phyloP scores from a whole-genome alignment of 1,140 invertebrate species.

The Teleogryllus occipitalis region DNA sequence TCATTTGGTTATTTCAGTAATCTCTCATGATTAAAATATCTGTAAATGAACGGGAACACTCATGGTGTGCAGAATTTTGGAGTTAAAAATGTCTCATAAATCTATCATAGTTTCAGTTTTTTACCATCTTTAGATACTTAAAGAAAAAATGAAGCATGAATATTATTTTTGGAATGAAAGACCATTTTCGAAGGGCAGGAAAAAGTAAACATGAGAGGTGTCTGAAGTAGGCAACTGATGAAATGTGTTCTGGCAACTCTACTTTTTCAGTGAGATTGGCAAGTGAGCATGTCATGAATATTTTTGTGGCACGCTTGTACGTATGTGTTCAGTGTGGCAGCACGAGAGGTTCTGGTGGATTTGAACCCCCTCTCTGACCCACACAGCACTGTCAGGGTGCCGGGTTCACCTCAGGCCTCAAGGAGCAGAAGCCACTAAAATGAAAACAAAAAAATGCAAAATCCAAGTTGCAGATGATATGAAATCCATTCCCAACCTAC shows the following conservation, averaged over 20 bases:
- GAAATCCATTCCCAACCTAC: neutral
- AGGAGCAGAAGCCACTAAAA: neutral
- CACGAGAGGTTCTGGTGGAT: neutral
- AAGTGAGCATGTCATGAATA: neutral
- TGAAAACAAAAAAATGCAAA: neutral
- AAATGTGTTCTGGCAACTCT: slow-evolving; percentile 1
- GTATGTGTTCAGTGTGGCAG: neutral
- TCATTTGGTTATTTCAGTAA: too few relatives aligned
- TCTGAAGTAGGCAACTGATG: neutral
- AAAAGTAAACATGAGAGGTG: neutral
- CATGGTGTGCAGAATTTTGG: too few relatives aligned
- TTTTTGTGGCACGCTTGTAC: neutral
- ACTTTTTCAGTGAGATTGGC: neutral
- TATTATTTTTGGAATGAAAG: too few relatives aligned
- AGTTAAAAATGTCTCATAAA: too few relatives aligned
- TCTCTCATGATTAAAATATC: too few relatives aligned
- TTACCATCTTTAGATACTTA: too few relatives aligned
- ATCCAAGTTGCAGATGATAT: neutral
- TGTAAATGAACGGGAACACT: too few relatives aligned
- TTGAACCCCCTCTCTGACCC: neutral
- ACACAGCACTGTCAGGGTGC: neutral
- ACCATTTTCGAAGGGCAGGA: neutral
- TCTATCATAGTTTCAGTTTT: too few relatives aligned
- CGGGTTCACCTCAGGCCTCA: neutral
- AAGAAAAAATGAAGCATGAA: too few relatives aligned